Conservation (phyloP, 2,113 vertebrate genomes). For the Lonchura striata region DNA sequence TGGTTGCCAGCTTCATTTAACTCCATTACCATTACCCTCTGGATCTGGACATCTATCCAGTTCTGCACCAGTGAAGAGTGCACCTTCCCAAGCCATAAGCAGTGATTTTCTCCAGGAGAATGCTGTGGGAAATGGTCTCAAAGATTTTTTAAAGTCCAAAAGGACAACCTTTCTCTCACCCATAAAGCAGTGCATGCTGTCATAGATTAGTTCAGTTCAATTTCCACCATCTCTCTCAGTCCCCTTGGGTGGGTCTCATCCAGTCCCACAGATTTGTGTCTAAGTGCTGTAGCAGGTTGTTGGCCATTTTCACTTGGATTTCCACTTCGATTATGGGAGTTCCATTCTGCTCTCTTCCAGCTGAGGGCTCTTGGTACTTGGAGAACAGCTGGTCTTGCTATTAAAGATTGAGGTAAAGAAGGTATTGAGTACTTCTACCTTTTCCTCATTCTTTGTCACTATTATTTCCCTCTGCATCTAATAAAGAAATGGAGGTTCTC, state of each 20-base stretch:
- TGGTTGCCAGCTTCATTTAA: not conserved
- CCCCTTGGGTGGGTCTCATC: too few relatives aligned
- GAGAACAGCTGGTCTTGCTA: not conserved
- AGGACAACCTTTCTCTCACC: not conserved
- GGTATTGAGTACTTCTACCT: not conserved
- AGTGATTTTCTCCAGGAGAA: not conserved
- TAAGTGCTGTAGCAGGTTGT: not conserved
- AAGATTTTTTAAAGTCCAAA: not conserved
- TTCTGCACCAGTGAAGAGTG: not conserved
- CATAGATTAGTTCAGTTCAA: not conserved
- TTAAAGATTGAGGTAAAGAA: not conserved
- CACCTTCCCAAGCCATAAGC: not conserved
- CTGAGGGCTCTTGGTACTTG: not conserved
- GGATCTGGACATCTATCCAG: fast-evolving
- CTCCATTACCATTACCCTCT: not conserved
- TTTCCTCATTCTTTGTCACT: not conserved
- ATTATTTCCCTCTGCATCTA: not conserved
- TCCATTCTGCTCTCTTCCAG: not conserved
- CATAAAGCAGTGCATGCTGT: fast-evolving
- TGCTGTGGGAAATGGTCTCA: not conserved
- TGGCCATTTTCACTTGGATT: not conserved
- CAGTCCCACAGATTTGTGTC: too few relatives aligned
- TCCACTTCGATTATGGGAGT: not conserved
- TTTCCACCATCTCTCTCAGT: not conserved
- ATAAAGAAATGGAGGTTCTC: not conserved